Evolutionary conservation across 2,888 invertebrate species (phyloP).

Genomic region (Drosophila quinaria): DNA sequence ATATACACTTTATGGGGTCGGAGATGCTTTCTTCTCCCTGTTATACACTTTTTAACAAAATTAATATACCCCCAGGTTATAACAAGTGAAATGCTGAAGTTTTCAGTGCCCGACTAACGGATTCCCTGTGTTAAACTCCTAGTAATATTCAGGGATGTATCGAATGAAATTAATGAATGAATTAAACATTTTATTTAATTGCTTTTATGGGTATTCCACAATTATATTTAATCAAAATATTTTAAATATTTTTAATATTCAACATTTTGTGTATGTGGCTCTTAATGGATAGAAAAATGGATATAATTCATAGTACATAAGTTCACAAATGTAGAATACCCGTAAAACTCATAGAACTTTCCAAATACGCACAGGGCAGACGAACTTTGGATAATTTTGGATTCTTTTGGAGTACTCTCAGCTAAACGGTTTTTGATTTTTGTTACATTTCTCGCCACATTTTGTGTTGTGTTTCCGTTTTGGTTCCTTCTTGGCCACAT

Average conservation of each 20-base stretch:
- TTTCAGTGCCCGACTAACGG: not conserved
- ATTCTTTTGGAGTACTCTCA: slow-evolving; percentile 25
- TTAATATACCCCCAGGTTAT: too few relatives aligned
- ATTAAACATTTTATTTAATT: not conserved
- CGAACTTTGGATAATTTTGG: not conserved
- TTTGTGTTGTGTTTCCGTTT: slow-evolving; percentile 3
- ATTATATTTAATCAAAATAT: not conserved
- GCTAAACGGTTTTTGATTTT: slow-evolving; percentile 32
- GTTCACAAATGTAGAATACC: not conserved
- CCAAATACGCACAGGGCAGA: not conserved
- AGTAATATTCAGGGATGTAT: too few relatives aligned
- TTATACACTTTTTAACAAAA: too few relatives aligned
- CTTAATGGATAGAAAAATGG: too few relatives aligned
- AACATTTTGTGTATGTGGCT: too few relatives aligned
- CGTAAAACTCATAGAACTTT: not conserved
- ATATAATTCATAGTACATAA: not conserved
- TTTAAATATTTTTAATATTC: not conserved
- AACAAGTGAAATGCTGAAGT: not conserved
- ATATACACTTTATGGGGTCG: too few relatives aligned
- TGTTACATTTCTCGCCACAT: not conserved
- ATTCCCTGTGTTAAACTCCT: not conserved
- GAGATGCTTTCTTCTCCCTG: too few relatives aligned
- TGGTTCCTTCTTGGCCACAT: slow-evolving; percentile 9
- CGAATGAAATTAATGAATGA: too few relatives aligned
- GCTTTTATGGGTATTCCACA: not conserved